Percentiles rank a stretch among this genome's conserved stretches.
Evolutionary conservation across 2,797 vertebrate genomes (phyloP).

Genomic region (Ambastaia sidthimunki): DNA sequence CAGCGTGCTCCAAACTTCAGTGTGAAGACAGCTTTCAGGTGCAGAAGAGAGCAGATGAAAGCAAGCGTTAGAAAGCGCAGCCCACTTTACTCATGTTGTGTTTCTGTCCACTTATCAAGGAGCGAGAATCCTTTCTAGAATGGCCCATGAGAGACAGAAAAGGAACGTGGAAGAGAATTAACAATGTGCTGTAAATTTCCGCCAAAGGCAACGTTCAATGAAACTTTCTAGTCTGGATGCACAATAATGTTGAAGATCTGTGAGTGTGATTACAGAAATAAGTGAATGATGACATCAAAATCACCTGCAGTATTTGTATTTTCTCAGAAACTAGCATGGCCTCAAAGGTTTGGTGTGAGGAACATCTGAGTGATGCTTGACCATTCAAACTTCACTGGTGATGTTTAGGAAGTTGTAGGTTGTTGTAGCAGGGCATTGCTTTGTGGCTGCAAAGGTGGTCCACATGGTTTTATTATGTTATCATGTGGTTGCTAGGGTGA

Average conservation of each 20-base stretch:
- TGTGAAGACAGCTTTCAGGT: conserved; percentile 86
- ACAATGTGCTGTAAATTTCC: conserved; percentile 79
- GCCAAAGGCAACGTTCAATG: conserved; percentile 69
- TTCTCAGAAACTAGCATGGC: conserved; percentile 59
- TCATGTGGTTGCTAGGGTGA: no score
- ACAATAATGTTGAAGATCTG: conserved; percentile 44
- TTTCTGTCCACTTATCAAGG: conserved; percentile 82
- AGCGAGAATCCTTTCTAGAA: conserved; percentile 74
- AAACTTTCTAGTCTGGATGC: conserved; percentile 69
- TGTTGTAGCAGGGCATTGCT: neutral
- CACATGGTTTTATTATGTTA: no score
- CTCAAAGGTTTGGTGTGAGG: neutral
- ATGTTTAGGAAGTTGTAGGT: neutral
- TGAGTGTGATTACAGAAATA: conserved; percentile 60
- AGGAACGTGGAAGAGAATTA: conserved; percentile 71
- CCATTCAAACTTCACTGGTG: neutral
- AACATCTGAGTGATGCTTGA: neutral
- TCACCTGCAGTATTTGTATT: conserved; percentile 65
- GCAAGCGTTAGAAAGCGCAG: conserved; percentile 78
- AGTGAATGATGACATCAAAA: conserved; percentile 69
- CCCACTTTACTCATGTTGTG: conserved; percentile 79
- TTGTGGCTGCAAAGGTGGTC: neutral
- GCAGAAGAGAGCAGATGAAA: conserved; percentile 85
- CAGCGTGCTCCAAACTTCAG: conserved; percentile 83
- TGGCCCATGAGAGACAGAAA: conserved; percentile 67